Base-by-base conservation (phyloP, 2,113 vertebrate genomes). In the Nothobranchius furzeri region DNA sequence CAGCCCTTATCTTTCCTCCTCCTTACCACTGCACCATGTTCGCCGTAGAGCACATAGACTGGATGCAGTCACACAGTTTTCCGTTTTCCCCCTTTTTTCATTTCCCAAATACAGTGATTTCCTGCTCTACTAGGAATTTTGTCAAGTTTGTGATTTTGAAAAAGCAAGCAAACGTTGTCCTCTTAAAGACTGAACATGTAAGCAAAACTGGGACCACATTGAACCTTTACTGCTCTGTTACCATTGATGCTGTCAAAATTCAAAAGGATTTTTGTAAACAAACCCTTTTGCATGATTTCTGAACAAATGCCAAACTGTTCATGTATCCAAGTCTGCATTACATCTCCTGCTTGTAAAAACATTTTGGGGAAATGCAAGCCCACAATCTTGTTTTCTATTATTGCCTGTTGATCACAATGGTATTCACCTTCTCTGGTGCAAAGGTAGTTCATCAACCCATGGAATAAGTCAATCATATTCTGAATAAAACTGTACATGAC, bases 1-100 rank as follows among this genome's bases (percentile, higher is more conserved):
- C 70, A 73, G 79, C 68, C 61, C 78, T 88, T 86, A 91, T 90
- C 87, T 80, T 65, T 58, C 43, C 75, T 20, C 70, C 78, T 64
- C 70, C 76, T 73, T 76, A 75, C 81, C 82, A 74, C 52, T 42
- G 45, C 68, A 61, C 54, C 71, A 62, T 73, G 82, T 85, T 85
- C 81, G 73, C 78, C 50, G 54, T 66, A 70, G 77, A 82, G 83
- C 75, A 79, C 58, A 78, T 78, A 87, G 77, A 63, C 78, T 40
- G 46, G 35, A 81, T 75, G 66, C 72, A 68, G 73, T 72, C 75
- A 56, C 45, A 64, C 67, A 55, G 62, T 75, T 54, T 68, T 48
- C 52, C 50, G 17, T 75, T 71, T 56, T 68, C 6, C 68, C 24
- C 56, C 0, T 56, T 37, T 42, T 9, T 76, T 61, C 24, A 15